These are phyloP conservation scores for Enteromius trimaculatus DNA, from an alignment of 2,797 vertebrate species.

Conservation along the genomic window DNA sequence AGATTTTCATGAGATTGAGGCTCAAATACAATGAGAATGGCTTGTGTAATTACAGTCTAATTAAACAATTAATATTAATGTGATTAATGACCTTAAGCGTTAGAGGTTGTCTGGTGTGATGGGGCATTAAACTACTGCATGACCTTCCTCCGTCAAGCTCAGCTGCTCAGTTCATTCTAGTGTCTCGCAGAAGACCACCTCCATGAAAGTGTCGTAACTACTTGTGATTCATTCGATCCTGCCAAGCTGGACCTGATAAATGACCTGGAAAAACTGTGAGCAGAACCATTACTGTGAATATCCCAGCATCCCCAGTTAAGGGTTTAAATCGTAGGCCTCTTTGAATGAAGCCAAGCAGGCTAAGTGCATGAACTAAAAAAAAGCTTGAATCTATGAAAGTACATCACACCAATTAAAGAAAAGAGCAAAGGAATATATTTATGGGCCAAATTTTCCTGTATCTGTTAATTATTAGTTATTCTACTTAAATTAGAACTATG, in stretches of 20 bases:
- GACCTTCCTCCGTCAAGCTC: constrained; percentile 34
- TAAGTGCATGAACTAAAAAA: neutral
- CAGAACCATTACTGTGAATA: constrained; percentile 14
- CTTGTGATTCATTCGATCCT: constrained; percentile 15
- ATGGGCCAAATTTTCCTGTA: neutral
- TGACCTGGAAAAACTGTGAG: constrained; percentile 12
- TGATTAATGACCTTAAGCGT: constrained; percentile 31
- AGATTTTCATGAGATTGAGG: neutral
- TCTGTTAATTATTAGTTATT: neutral
- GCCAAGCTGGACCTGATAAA: constrained; percentile 21
- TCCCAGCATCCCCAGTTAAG: neutral
- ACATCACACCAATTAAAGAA: neutral
- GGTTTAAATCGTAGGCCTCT: constrained; percentile 22
- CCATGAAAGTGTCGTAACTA: constrained; percentile 2
- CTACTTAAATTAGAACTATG: neutral
- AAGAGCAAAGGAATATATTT: neutral
- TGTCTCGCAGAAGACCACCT: constrained; percentile 9
- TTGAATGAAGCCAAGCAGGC: constrained; percentile 4
- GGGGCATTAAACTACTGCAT: constrained; percentile 27
- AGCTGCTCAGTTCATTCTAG: neutral
- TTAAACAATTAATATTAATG: constrained; percentile 34
- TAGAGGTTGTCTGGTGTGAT: constrained; percentile 7
- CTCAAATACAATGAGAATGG: neutral
- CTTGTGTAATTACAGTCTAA: constrained; percentile 4
- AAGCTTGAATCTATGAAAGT: neutral